phyloP scores from a whole-genome alignment of 2,888 invertebrate species.

The Xanthostigma xanthostigma region DNA sequence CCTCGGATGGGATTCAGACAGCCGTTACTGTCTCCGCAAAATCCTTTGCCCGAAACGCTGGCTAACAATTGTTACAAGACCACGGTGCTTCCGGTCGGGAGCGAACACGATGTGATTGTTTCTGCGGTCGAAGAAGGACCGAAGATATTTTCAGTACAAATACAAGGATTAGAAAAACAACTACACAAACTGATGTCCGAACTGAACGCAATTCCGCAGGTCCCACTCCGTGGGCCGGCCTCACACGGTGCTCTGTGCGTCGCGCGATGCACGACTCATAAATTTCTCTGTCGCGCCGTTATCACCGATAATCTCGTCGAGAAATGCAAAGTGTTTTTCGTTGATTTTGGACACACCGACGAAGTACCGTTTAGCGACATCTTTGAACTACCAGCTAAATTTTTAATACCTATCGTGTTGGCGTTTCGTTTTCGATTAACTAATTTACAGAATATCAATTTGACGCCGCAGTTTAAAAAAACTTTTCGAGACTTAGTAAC shows the following conservation, averaged over 20 bases:
- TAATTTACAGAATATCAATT: constrained; percentile 41
- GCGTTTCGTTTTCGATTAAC: constrained; percentile 60
- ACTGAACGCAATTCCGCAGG: constrained; percentile 42
- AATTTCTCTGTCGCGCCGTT: constrained; percentile 58
- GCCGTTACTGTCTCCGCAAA: constrained; percentile 4
- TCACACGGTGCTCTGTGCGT: constrained; percentile 64
- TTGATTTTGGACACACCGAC: constrained; percentile 69
- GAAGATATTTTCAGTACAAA: constrained; percentile 58
- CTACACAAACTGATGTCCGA: constrained; percentile 56
- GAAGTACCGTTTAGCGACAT: constrained; percentile 53
- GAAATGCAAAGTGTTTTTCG: constrained; percentile 62
- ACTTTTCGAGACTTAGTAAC: constrained; percentile 55
- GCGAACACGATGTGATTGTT: constrained; percentile 51
- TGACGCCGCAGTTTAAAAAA: constrained; percentile 44
- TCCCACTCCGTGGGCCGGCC: constrained; percentile 49
- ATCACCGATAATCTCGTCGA: constrained; percentile 57
- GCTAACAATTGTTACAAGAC: constrained; percentile 26
- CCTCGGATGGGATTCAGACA: constrained; percentile 19
- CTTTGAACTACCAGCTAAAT: constrained; percentile 59
- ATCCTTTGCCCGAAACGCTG: constrained; percentile 19
- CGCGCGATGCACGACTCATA: constrained; percentile 53
- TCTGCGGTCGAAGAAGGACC: constrained; percentile 71
- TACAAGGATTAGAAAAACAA: constrained; percentile 41
- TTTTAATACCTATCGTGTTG: constrained; percentile 55
- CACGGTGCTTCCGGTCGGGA: constrained; percentile 34